Evolutionary conservation across 2,888 invertebrate species (phyloP).

Genomic region (Tuberolachnus salignus): DNA sequence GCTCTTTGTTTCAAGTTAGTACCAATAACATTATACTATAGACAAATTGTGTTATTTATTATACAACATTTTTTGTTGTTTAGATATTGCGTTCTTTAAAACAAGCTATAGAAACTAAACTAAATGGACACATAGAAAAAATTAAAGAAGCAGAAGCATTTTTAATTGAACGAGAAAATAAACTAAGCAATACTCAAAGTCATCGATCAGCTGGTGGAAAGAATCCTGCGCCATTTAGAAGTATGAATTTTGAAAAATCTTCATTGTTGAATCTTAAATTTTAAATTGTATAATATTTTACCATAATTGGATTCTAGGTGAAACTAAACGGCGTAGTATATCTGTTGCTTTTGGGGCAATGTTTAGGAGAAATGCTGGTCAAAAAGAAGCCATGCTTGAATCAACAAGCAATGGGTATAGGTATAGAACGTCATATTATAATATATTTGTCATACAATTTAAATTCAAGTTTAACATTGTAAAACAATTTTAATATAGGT

Average conservation of each 20-base stretch:
- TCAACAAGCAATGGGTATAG: conserved; percentile 56
- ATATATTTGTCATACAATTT: neutral
- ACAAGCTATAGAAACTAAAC: conserved; percentile 79
- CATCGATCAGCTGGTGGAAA: conserved; percentile 24
- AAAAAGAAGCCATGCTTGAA: conserved; percentile 56
- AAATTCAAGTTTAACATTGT: neutral
- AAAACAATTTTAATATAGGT: conserved; percentile 60
- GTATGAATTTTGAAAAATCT: conserved; percentile 2
- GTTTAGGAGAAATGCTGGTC: conserved; percentile 68
- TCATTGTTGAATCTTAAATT: neutral
- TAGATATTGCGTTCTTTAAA: conserved; percentile 80
- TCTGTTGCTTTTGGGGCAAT: conserved; percentile 78
- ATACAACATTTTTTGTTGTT: neutral
- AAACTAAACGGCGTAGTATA: conserved; percentile 75
- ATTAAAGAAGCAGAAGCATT: conserved; percentile 80
- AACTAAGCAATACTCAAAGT: conserved; percentile 65
- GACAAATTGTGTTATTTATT: neutral
- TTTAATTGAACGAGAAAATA: conserved; percentile 79
- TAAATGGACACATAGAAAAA: conserved; percentile 69
- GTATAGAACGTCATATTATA: neutral
- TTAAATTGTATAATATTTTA: neutral
- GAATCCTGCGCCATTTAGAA: conserved; percentile 38
- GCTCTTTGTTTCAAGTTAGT: conserved; percentile 85
- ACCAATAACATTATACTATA: conserved; percentile 18
- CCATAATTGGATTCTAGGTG: conserved; percentile 37